Base-by-base conservation (phyloP, 1,140 invertebrate genomes). In the Epicauta chinensis region DNA sequence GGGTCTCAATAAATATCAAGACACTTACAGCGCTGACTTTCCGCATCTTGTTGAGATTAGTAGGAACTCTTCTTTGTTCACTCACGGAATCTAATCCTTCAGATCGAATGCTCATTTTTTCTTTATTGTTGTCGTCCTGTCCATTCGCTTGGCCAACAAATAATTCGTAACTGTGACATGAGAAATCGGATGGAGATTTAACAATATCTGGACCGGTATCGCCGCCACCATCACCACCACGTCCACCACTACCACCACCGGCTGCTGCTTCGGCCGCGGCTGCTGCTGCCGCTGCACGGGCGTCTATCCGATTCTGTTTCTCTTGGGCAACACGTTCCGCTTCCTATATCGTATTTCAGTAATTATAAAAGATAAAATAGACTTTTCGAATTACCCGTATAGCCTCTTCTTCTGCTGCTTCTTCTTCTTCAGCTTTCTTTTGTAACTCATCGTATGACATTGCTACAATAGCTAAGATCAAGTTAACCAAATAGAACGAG, bases 361-460 rank as follows among this genome's bases (percentile, higher is more conserved):
- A n/a, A n/a, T n/a, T n/a, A n/a, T n/a, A 11, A 30, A 23, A 1
- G 30, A 31, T 30, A 14, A 62, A 56, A 40, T 9, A 11, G 35
- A 35, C 10, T 16, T 53, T 34, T 43, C 34, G 5, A 47, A 17
- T 72, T 75, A 90, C 88, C 75, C 87, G 82, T 62, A 93, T 82
- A 48, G 89, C 89, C 77, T 92, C 87, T 71, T 93, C 89, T 74
- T 94, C 91, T 31, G 89, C 89, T 47, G 87, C 84, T 71, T 96
- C 93, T 71, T 98, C 94, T 71, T 96, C 93, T 73, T 95, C 89
- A 13, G 94, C 94, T 77, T 96, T 95, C 80, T 97, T 97, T 75
- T 97, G 93, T 70, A 97, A 81, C 72, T 98, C 94, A 71, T 98
- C 93, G 75, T 98, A 98, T 12, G 93, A 97, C 94, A 98, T 97